Evolutionary conservation across 2,113 vertebrate genomes (phyloP).

Genomic region (Sinocyclocheilus rhinocerous): DNA sequence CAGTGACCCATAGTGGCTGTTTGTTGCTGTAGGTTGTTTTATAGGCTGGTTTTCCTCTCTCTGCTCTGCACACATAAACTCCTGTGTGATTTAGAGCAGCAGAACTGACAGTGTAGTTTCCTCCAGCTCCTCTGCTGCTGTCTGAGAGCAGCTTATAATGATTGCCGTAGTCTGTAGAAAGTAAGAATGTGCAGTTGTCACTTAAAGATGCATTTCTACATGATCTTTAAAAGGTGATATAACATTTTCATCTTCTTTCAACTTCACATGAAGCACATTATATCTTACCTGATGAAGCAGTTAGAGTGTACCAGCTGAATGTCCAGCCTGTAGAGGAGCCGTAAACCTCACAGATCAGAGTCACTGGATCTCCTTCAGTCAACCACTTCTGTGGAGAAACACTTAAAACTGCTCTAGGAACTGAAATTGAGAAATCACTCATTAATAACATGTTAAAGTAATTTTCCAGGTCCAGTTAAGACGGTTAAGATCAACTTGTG

Average conservation of each 20-base stretch:
- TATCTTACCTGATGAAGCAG: not conserved
- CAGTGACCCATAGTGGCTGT: not conserved
- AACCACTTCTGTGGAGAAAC: constrained; percentile 27
- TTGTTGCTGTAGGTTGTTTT: constrained; percentile 4
- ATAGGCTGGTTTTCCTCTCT: constrained; percentile 17
- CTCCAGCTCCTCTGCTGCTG: constrained; percentile 3
- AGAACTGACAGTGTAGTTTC: not conserved
- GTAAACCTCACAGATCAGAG: constrained; percentile 28
- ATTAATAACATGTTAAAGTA: too few relatives aligned
- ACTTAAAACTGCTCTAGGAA: not conserved
- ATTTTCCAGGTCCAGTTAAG: too few relatives aligned
- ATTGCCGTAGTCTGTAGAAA: not conserved
- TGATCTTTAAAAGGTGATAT: too few relatives aligned
- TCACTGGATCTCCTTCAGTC: constrained; percentile 26
- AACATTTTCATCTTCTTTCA: too few relatives aligned
- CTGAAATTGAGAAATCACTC: too few relatives aligned
- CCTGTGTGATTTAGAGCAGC: too few relatives aligned
- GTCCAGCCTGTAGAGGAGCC: not conserved
- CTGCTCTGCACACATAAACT: too few relatives aligned
- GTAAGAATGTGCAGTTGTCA: not conserved
- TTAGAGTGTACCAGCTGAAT: too few relatives aligned
- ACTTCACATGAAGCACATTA: too few relatives aligned
- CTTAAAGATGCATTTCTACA: too few relatives aligned
- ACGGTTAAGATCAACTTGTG: too few relatives aligned
- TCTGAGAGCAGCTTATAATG: not conserved